Conservation (phyloP, 2,113 vertebrate species). For the Gallinago media region DNA sequence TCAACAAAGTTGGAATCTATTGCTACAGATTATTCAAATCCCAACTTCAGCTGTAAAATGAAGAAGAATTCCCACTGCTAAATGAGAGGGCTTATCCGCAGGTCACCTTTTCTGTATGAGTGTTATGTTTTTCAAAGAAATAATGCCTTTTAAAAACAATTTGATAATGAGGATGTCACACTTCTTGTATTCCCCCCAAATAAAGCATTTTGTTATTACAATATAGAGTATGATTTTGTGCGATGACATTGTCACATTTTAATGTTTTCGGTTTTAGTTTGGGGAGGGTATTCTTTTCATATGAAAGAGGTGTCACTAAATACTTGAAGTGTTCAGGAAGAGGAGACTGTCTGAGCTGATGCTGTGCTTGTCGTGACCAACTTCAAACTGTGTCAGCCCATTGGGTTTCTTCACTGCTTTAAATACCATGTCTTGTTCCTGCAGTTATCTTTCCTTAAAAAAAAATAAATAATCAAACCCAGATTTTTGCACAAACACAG, state of each 20-base stretch:
- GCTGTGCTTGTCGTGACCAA: neutral
- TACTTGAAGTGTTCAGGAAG: neutral
- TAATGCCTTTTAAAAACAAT: constrained; percentile 22
- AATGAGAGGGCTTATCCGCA: neutral
- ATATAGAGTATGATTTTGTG: neutral
- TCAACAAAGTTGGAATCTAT: neutral
- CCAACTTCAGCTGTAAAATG: neutral
- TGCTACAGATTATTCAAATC: neutral
- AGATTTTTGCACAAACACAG: neutral
- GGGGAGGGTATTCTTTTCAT: neutral
- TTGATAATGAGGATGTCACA: constrained; percentile 32
- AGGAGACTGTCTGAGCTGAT: neutral
- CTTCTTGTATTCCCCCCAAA: constrained; percentile 41
- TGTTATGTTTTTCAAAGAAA: neutral
- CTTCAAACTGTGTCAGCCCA: neutral
- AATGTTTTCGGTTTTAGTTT: neutral
- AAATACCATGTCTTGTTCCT: neutral
- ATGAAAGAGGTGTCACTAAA: neutral
- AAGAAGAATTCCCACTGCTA: neutral
- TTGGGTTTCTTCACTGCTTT: neutral
- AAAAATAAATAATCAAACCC: neutral
- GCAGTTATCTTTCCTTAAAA: neutral
- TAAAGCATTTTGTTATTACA: constrained; percentile 63
- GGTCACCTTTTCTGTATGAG: neutral
- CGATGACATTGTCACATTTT: neutral